phyloP scores from a whole-genome alignment of 2,888 invertebrate genomes.

The Athripsodes cinereus region DNA sequence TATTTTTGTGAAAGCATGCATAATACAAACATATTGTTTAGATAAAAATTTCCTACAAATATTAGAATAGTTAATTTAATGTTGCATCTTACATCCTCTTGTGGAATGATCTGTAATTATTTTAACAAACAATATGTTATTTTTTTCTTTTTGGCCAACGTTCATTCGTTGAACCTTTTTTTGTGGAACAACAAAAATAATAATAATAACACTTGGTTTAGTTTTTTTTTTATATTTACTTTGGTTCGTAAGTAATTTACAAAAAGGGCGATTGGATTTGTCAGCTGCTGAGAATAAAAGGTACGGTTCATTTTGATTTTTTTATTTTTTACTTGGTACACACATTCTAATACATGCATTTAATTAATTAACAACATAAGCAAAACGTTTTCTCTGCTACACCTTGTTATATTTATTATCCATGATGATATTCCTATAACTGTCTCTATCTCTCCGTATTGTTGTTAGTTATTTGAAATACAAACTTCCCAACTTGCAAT shows the following conservation, averaged over 20 bases:
- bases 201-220: conserved; percentile 21
- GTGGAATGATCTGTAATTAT: not conserved
- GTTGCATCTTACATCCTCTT: not conserved
- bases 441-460: too few species aligned
- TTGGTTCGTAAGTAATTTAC: conserved; percentile 1
- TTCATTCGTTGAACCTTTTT: not conserved
- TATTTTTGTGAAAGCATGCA: not conserved
- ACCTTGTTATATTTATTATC: too few species aligned
- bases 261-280: conserved; percentile 19
- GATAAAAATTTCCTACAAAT: not conserved
- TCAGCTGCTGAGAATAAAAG: conserved; percentile 18
- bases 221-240: not conserved
- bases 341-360: conserved; percentile 16
- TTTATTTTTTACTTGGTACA: not conserved
- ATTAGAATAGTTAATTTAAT: not conserved
- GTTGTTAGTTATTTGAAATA: too few species aligned
- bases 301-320: conserved; percentile 17
- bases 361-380: conserved; percentile 1
- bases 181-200: not conserved
- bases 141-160: not conserved
- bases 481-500: too few species aligned
- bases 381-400: too few species aligned
- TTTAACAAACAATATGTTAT: too few species aligned
- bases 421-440: too few species aligned
- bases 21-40: not conserved